These are phyloP conservation scores for Aleiodes leptofemur DNA, from an alignment of 2,888 invertebrate genomes.

Conservation along the genomic window DNA sequence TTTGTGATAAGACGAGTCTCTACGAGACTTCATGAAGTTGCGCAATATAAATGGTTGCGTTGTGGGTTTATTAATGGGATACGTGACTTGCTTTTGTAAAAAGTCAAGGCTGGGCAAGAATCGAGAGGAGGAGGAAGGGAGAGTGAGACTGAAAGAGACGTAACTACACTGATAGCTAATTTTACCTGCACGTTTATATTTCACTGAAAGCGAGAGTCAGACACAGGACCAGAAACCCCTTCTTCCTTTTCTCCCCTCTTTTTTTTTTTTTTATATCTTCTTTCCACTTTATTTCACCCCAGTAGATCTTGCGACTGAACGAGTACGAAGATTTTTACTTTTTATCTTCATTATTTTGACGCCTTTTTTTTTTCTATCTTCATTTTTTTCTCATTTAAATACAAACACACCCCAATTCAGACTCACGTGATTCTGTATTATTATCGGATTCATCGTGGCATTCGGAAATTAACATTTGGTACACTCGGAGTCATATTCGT, in stretches of 20 bases:
- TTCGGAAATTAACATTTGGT: constrained; percentile 46
- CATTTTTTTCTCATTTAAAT: background rate
- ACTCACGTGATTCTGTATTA: constrained; percentile 19
- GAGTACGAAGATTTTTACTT: background rate
- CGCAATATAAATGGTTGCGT: constrained; percentile 60
- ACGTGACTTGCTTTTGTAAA: constrained; percentile 58
- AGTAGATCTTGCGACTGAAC: background rate
- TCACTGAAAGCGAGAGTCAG: background rate
- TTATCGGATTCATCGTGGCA: constrained; percentile 26
- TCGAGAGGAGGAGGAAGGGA: constrained; percentile 9
- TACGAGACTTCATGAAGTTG: constrained; percentile 59
- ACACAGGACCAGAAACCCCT: background rate
- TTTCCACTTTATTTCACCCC: background rate
- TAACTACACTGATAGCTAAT: constrained; percentile 39
- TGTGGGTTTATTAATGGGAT: constrained; percentile 60
- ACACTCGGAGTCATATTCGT: constrained; percentile 46
- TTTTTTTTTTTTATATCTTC: constrained; percentile 16
- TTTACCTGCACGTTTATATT: constrained; percentile 10
- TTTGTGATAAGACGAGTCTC: constrained; percentile 59
- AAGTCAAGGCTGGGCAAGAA: constrained; percentile 31
- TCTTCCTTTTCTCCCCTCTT: constrained; percentile 10
- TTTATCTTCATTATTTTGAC: background rate
- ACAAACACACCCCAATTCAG: background rate
- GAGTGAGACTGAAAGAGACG: constrained; percentile 36
- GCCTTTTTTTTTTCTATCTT: background rate